These are phyloP conservation scores for Sylvietta virens DNA, from an alignment of 2,113 vertebrate species.

Conservation along the genomic window DNA sequence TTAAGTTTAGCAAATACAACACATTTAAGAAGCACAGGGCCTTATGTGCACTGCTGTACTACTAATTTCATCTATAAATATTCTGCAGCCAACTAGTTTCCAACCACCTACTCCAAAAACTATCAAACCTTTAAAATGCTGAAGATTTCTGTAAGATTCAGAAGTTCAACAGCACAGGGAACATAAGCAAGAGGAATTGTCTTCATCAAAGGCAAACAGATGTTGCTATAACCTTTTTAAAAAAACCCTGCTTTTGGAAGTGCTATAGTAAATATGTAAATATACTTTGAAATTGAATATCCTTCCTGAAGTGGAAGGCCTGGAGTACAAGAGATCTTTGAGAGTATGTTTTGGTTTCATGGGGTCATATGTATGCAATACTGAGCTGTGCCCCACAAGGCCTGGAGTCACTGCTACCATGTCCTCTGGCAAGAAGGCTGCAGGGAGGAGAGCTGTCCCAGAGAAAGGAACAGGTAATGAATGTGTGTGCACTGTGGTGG, in stretches of 20 bases:
- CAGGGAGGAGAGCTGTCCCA: not conserved
- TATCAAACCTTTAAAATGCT: not conserved
- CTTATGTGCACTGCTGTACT: not conserved
- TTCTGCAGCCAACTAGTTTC: not conserved
- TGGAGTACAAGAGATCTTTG: slow-evolving; percentile 53
- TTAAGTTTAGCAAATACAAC: not conserved
- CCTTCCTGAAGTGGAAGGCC: slow-evolving; percentile 46
- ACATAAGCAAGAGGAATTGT: not conserved
- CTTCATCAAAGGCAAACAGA: slow-evolving; percentile 53
- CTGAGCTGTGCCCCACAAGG: not conserved
- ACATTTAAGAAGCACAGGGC: not conserved
- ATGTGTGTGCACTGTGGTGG: not conserved
- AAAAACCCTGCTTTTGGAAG: not conserved
- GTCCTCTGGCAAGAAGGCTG: not conserved
- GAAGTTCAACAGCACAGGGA: not conserved
- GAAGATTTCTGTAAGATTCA: not conserved
- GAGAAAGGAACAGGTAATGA: not conserved
- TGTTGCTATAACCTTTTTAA: slow-evolving; percentile 41
- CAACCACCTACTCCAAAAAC: not conserved
- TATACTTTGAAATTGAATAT: slow-evolving; percentile 61
- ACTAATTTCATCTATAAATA: not conserved
- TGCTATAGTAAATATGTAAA: slow-evolving; percentile 53
- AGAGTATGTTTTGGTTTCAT: slow-evolving; percentile 45
- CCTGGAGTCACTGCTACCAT: not conserved
- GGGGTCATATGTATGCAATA: not conserved